Percentiles rank a stretch among this genome's conserved stretches.
Evolutionary conservation across 2,113 vertebrate species (phyloP).

Genomic region (Willisornis vidua): DNA sequence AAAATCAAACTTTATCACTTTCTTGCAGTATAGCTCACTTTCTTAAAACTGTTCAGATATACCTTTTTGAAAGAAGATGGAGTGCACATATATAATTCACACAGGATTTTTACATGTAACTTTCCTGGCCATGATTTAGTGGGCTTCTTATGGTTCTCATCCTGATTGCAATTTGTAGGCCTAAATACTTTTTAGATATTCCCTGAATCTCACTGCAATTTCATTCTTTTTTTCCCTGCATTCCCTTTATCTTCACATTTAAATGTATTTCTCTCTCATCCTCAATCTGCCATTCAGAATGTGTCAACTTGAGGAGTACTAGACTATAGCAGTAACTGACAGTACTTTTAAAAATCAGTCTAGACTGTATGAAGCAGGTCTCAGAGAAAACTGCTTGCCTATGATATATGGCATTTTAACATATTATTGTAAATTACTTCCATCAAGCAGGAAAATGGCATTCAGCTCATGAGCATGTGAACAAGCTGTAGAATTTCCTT

Average conservation of each 20-base stretch:
- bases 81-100: background rate
- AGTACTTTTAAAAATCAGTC: constrained; percentile 50
- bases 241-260: constrained; percentile 56
- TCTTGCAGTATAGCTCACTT: background rate
- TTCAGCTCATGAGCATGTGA: constrained; percentile 35
- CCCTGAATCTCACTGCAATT: constrained; percentile 49
- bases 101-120: constrained; percentile 14
- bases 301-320: constrained; percentile 61
- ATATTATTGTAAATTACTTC: constrained; percentile 69
- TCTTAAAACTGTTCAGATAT: constrained; percentile 40
- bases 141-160: constrained; percentile 10
- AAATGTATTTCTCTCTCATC: constrained; percentile 66
- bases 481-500: constrained; percentile 60
- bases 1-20: constrained; percentile 11
- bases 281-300: constrained; percentile 68
- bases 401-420: constrained; percentile 46
- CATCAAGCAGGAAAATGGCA: constrained; percentile 56
- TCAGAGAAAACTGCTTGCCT: constrained; percentile 42
- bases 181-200: constrained; percentile 55
- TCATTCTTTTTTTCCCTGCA: background rate
- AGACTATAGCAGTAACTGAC: constrained; percentile 54
- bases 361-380: constrained; percentile 38
- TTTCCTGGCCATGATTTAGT: background rate
- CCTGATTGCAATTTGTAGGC: constrained; percentile 64
- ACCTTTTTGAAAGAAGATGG: background rate